These are phyloP conservation scores for Electrona antarctica DNA, from an alignment of 2,113 vertebrate genomes.

Conservation along the genomic window DNA sequence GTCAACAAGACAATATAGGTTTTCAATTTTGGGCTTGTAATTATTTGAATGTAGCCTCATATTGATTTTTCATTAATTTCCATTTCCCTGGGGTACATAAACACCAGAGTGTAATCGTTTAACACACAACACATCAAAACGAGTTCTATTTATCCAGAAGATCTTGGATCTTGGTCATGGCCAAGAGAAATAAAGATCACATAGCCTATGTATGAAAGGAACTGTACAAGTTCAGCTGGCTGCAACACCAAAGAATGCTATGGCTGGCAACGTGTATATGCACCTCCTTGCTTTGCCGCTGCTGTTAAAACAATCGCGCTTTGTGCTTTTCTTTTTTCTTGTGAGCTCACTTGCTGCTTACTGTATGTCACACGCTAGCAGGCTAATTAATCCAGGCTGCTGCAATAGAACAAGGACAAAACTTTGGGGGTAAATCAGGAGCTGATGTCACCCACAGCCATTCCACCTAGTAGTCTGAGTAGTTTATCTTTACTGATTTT, in stretches of 20 bases:
- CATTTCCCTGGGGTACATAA: too few species aligned
- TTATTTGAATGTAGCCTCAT: too few species aligned
- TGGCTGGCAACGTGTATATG: not conserved
- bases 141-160: not conserved
- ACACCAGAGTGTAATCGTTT: too few species aligned
- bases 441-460: not conserved
- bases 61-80: too few species aligned
- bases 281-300: not conserved
- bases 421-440: not conserved
- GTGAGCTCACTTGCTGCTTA: not conserved
- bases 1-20: too few species aligned
- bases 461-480: not conserved
- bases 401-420: not conserved
- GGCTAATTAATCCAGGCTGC: not conserved
- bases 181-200: too few species aligned
- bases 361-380: not conserved
- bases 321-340: constrained; percentile 28
- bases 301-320: not conserved
- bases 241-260: not conserved
- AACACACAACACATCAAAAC: not conserved
- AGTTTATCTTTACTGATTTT: not conserved
- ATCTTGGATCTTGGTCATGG: not conserved
- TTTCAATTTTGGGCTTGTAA: too few species aligned
- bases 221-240: not conserved
- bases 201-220: not conserved